A percentile compares a stretch with the other conserved stretches of the same genome.
Evolutionary conservation across 2,113 vertebrate species (phyloP).

Genomic region (Melanocharis versteri): DNA sequence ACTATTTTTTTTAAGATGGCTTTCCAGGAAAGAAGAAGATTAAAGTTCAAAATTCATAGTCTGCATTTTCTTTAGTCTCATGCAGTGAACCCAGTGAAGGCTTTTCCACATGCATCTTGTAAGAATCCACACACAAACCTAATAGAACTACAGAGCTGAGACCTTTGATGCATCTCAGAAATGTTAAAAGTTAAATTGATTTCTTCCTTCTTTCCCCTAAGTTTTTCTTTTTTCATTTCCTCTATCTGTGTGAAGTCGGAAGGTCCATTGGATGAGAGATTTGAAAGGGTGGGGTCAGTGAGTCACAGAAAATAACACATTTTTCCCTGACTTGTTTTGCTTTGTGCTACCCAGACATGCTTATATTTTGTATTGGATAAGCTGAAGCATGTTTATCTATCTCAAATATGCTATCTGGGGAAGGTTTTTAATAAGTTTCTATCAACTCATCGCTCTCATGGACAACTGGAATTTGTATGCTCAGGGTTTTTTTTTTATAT

Average conservation of each 20-base stretch:
- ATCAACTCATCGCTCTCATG: not conserved
- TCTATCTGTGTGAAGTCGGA: not conserved
- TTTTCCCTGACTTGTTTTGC: not conserved
- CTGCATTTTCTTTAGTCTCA: constrained; percentile 32
- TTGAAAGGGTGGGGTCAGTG: not conserved
- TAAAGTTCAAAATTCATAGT: constrained; percentile 25
- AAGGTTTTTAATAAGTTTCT: constrained; percentile 11
- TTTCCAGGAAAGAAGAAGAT: constrained; percentile 51
- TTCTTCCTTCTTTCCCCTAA: not conserved
- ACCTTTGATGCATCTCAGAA: constrained; percentile 20
- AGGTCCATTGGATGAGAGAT: not conserved
- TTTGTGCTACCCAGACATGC: not conserved
- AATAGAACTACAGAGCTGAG: not conserved
- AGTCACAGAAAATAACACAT: not conserved
- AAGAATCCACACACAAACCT: not conserved
- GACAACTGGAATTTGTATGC: not conserved
- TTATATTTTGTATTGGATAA: not conserved
- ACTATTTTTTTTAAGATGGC: not conserved
- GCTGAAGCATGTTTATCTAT: not conserved
- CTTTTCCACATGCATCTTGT: not conserved
- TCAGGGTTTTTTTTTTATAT: not conserved
- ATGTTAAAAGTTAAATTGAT: constrained; percentile 45
- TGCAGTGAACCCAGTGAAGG: constrained; percentile 8
- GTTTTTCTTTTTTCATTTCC: constrained; percentile 35
- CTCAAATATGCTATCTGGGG: not conserved